A percentile compares a stretch with the other conserved stretches of the same genome.
Conservation (phyloP, 2,113 vertebrate genomes). For the Rissa tridactyla region DNA sequence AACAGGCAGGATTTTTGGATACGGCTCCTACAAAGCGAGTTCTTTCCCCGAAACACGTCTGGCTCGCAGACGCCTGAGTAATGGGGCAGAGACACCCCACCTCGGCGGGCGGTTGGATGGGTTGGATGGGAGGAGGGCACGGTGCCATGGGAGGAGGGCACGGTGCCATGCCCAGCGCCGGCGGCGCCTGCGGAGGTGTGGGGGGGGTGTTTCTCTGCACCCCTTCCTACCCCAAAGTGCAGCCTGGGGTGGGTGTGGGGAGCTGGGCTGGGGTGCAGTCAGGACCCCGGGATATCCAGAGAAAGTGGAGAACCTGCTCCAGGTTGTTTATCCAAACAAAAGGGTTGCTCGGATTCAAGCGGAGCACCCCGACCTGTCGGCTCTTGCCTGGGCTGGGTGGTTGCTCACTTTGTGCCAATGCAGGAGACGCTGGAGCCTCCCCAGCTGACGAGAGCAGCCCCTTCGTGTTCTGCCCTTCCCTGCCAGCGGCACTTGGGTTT, state of each 20-base stretch:
- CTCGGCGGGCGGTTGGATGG: not conserved
- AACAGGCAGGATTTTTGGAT: not conserved
- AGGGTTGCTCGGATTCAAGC: not conserved
- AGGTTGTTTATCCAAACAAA: not conserved
- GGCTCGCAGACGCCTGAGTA: rapidly evolving
- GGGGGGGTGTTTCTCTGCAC: rapidly evolving
- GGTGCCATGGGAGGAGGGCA: not conserved
- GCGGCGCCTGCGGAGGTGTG: not conserved
- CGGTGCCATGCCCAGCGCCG: rapidly evolving
- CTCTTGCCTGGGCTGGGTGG: not conserved
- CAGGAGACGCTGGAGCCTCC: not conserved
- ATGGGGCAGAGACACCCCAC: not conserved
- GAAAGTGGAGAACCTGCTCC: not conserved
- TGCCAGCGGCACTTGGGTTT: not conserved
- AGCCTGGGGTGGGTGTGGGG: not conserved
- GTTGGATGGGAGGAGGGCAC: not conserved
- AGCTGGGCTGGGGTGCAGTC: not conserved
- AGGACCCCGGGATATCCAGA: not conserved
- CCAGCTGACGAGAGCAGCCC: not conserved
- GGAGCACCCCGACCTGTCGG: not conserved
- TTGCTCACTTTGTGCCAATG: not conserved
- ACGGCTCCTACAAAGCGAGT: rapidly evolving
- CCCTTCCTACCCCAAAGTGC: not conserved
- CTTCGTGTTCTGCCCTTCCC: not conserved
- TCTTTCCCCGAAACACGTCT: not conserved